phyloP scores from a whole-genome alignment of 2,113 vertebrate species.

The Sprattus sprattus region DNA sequence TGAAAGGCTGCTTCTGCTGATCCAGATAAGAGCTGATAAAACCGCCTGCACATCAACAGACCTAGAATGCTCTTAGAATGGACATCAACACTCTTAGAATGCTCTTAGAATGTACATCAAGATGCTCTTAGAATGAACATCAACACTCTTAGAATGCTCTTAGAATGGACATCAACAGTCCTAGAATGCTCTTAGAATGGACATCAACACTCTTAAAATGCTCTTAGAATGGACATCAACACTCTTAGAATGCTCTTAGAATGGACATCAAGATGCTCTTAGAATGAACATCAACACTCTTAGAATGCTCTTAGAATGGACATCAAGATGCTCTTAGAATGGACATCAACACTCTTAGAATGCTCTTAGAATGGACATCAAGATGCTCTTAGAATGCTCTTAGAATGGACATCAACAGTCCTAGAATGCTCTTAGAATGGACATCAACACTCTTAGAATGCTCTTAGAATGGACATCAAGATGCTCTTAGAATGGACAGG shows the following conservation, averaged over 20 bases:
- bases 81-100: not conserved
- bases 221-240: not conserved
- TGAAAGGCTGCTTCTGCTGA: not conserved
- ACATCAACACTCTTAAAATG: not conserved
- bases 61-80: not conserved
- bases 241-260: not conserved
- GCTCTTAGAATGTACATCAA: too few species aligned
- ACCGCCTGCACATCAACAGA: not conserved
- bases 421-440: not conserved
- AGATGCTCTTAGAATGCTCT: not conserved
- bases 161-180: not conserved
- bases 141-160: not conserved
- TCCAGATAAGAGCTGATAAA: not conserved
- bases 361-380: too few species aligned
- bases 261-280: too few species aligned
- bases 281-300: not conserved
- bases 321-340: too few species aligned
- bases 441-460: not conserved
- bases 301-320: not conserved
- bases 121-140: too few species aligned
- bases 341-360: not conserved
- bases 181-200: not conserved
- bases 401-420: not conserved
- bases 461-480: too few species aligned
- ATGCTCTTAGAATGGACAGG: not conserved